phyloP scores from a whole-genome alignment of 1,140 invertebrate species.

The Homalodisca vitripennis region DNA sequence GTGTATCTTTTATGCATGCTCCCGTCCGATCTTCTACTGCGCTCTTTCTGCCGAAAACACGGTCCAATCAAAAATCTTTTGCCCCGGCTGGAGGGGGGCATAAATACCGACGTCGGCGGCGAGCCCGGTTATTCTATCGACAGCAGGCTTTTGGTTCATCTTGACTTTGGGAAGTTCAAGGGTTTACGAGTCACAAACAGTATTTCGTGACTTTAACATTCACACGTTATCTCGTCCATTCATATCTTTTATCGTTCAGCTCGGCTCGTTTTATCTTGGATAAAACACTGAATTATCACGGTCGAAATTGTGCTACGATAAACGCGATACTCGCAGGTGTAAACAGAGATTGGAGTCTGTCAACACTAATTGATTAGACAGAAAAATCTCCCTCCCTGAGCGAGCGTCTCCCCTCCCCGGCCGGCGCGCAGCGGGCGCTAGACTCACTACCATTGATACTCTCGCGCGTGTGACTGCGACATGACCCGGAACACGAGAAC shows the following conservation, averaged over 20 bases:
- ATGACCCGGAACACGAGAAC: constrained; percentile 1
- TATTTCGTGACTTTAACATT: no score
- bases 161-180: not conserved
- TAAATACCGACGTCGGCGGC: not conserved
- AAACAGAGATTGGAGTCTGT: not conserved
- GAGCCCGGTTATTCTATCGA: not conserved
- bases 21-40: not conserved
- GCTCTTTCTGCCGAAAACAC: constrained; percentile 4
- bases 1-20: constrained; percentile 12
- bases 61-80: not conserved
- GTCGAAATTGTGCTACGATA: no score
- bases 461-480: no score
- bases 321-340: not conserved
- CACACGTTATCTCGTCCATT: no score
- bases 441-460: not conserved
- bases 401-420: not conserved
- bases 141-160: not conserved
- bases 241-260: no score
- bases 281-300: no score
- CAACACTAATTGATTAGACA: not conserved
- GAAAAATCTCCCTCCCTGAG: not conserved
- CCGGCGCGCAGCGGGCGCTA: not conserved
- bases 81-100: not conserved
- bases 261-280: no score
- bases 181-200: no score